Evolutionary conservation across 2,797 vertebrate species (phyloP), one percentile per base, ranked within the genome.

Genomic region (Danionella dracula): DNA sequence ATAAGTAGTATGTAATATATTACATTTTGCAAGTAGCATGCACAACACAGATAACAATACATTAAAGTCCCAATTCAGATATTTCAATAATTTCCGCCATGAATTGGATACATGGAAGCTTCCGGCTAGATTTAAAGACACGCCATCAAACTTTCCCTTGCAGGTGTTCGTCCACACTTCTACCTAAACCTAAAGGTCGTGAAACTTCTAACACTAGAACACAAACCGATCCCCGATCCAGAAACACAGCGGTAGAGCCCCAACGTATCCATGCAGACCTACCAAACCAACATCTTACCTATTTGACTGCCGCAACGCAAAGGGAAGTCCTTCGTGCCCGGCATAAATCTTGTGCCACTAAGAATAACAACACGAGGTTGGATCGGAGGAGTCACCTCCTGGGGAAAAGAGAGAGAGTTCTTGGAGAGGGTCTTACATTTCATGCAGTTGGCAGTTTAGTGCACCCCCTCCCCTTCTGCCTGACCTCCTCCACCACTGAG

Each of bases 391-490:
- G 73, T 34, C 69, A 72, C 62, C 72, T 75, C 44, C 44, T 4
- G 29, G n/a, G n/a, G n/a, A n/a, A n/a, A n/a, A n/a, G n/a, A n/a
- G 29, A 31, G n/a, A 11, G 20, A 46, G 53, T 23, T 17, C 27
- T 42, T 29, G 58, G 70, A 49, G 21, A 62, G 45, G n/a, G 21
- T 84, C 75, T 91, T 88, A 76, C 82, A 88, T 91, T 90, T 87
- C 89, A 88, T 69, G 62, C 72, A 45, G 79, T 75, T 84, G 70
- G 85, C 88, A 88, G 82, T 85, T 87, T 81, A 73, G 63, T 79
- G 80, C 48, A 54, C 29, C 59, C 46, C 42, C 19, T 53, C 16
- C n/a, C n/a, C n/a, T n/a, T n/a, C 58, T 49, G 68, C 46, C 59
- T 68, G 69, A 57, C 41, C 64, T 61, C 31, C 42, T 69, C 54